phyloP scores from a whole-genome alignment of 2,113 vertebrate species.

The Alligator mississippiensis region DNA sequence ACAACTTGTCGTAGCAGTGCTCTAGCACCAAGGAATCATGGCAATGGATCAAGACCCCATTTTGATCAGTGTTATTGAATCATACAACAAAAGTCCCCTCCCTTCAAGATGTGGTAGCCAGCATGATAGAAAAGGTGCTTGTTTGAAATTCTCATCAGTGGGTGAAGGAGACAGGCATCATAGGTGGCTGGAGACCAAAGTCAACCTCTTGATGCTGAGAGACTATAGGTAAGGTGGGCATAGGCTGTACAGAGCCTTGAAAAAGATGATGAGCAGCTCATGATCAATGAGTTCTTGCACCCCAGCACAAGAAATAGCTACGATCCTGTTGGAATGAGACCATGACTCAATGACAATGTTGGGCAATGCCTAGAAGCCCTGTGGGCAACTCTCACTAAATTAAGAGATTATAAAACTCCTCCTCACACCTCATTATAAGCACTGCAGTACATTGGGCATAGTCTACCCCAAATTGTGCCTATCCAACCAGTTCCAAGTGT shows the following conservation, averaged over 20 bases:
- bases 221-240: background rate
- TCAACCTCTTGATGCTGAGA: no score
- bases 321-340: background rate
- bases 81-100: background rate
- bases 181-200: background rate
- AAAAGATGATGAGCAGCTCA: background rate
- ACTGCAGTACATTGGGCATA: background rate
- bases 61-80: no score
- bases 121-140: background rate
- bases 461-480: background rate
- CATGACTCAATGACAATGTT: background rate
- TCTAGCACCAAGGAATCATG: no score
- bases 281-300: background rate
- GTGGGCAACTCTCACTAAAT: background rate
- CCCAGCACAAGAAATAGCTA: background rate
- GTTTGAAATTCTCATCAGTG: background rate
- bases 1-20: no score
- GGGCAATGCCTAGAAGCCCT: background rate
- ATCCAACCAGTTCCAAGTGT: background rate
- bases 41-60: no score
- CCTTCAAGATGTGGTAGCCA: accelerated
- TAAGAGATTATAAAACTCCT: background rate
- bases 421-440: background rate
- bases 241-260: background rate
- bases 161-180: background rate